Evolutionary conservation across 2,888 invertebrate species (phyloP).

Genomic region (Rapana venosa): DNA sequence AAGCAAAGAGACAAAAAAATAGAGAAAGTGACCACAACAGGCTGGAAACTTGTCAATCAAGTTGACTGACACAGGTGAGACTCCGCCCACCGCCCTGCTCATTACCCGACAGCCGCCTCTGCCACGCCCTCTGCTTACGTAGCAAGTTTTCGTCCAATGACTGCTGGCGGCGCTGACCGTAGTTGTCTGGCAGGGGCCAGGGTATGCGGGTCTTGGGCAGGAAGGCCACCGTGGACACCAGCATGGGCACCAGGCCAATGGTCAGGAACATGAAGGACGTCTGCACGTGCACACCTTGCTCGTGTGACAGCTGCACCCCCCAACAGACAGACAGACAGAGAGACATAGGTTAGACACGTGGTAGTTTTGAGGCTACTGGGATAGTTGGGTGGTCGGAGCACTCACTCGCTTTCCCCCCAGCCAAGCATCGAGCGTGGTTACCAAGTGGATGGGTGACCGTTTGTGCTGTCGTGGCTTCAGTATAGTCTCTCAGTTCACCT

Average conservation of each 20-base stretch:
- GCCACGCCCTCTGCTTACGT: constrained; percentile 59
- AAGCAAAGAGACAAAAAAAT: not conserved
- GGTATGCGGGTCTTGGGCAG: constrained; percentile 70
- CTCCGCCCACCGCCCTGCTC: constrained; percentile 10
- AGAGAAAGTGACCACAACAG: constrained; percentile 25
- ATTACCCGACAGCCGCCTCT: constrained; percentile 54
- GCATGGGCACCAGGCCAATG: constrained; percentile 69
- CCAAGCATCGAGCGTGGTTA: too few relatives aligned
- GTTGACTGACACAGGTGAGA: not conserved
- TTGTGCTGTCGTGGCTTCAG: too few relatives aligned
- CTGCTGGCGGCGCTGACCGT: constrained; percentile 59
- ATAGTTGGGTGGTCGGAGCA: too few relatives aligned
- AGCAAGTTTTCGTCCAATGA: constrained; percentile 56
- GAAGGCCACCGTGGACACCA: constrained; percentile 73
- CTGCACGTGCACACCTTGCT: constrained; percentile 63
- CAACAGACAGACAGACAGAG: not conserved
- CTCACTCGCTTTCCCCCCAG: too few relatives aligned
- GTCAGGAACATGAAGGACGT: constrained; percentile 75
- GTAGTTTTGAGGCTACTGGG: too few relatives aligned
- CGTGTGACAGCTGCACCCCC: constrained; percentile 56
- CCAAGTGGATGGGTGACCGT: too few relatives aligned
- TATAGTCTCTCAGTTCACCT: too few relatives aligned
- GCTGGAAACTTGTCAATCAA: constrained; percentile 1
- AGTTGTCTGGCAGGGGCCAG: constrained; percentile 68
- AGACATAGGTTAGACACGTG: too few relatives aligned